Conservation (phyloP, 2,113 vertebrate species). For the Hippolais icterina region DNA sequence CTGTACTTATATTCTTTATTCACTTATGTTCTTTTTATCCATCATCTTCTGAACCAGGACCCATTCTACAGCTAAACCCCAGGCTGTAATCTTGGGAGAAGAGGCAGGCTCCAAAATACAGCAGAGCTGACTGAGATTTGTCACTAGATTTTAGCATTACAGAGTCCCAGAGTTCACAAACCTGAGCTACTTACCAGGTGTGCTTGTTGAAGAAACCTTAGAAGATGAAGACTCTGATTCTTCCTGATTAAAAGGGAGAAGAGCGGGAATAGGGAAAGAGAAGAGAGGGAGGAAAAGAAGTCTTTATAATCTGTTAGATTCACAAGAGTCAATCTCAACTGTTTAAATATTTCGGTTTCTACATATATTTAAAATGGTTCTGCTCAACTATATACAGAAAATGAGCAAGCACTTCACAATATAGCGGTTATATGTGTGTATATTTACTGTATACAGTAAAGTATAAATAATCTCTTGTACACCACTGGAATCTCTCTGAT, state of each 20-base stretch:
- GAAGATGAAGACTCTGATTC: constrained; percentile 85
- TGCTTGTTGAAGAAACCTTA: constrained; percentile 91
- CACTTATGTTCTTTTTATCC: background rate
- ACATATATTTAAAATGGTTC: background rate
- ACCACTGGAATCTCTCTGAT: background rate
- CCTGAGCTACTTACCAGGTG: constrained; percentile 84
- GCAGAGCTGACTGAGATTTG: background rate
- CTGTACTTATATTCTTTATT: background rate
- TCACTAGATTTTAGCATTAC: background rate
- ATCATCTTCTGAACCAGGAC: background rate
- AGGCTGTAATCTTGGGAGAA: background rate
- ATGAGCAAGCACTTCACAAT: background rate
- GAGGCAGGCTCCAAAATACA: background rate
- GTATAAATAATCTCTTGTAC: background rate
- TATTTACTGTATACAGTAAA: background rate
- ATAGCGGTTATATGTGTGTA: rapidly evolving
- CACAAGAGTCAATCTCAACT: background rate
- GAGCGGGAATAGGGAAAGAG: background rate
- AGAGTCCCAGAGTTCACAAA: background rate
- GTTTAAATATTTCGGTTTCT: background rate
- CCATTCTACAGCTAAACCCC: background rate
- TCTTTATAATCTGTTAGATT: background rate
- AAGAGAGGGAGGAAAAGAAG: background rate
- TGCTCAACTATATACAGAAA: background rate
- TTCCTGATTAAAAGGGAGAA: constrained; percentile 78